A percentile compares a stretch with the other conserved stretches of the same genome.
phyloP scores from a whole-genome alignment of 2,888 invertebrate genomes.

The Mantis religiosa region DNA sequence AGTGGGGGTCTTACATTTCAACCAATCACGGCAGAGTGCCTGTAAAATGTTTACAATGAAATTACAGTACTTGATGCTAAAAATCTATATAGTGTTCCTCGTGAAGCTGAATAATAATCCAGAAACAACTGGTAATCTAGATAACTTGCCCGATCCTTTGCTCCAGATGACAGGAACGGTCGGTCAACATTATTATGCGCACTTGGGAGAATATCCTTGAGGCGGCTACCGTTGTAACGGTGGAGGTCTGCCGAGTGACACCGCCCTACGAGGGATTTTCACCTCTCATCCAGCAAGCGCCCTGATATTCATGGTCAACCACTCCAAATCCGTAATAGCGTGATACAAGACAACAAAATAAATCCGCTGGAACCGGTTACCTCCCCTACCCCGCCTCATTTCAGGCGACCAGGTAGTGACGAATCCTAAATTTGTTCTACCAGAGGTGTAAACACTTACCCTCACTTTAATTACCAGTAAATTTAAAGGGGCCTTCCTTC shows the following conservation, averaged over 20 bases:
- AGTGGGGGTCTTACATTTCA: too few species aligned
- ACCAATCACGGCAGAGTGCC: too few species aligned
- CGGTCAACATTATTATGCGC: background rate
- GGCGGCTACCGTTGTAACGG: background rate
- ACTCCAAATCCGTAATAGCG: background rate
- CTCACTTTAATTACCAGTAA: too few species aligned
- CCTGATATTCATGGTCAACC: background rate
- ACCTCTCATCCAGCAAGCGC: background rate
- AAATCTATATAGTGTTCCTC: too few species aligned
- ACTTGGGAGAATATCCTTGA: background rate
- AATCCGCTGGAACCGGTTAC: background rate
- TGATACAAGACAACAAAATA: background rate
- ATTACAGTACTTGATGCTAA: too few species aligned
- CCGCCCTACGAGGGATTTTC: background rate
- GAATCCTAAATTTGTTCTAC: background rate
- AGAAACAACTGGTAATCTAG: too few species aligned
- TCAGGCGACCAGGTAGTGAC: background rate
- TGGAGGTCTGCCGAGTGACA: background rate
- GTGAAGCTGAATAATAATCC: too few species aligned
- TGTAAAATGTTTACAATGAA: too few species aligned
- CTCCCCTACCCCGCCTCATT: background rate
- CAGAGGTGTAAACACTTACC: background rate
- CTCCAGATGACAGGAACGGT: background rate
- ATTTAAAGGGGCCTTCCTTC: too few species aligned
- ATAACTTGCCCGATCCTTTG: too few species aligned